Conservation (phyloP, 2,797 vertebrate species). For the Clarias pachynema region DNA sequence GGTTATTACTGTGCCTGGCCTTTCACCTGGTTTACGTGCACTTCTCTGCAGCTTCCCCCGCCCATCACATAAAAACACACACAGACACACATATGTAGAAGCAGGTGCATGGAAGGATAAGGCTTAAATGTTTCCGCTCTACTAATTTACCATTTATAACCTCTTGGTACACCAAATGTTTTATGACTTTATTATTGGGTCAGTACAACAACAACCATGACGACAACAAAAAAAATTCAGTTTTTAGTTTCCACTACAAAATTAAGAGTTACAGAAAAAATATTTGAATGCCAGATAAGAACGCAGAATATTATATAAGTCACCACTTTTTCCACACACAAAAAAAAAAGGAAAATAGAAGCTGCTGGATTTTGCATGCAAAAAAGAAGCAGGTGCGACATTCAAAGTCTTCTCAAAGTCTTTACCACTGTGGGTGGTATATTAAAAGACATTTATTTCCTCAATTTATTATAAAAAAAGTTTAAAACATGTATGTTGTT, state of each 20-base stretch:
- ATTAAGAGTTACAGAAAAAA: too few species aligned
- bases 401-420: too few species aligned
- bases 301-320: too few species aligned
- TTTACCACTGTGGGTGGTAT: too few species aligned
- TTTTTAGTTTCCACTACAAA: too few species aligned
- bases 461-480: neutral
- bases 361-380: too few species aligned
- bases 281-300: too few species aligned
- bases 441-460: neutral
- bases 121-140: neutral
- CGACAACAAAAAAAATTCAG: too few species aligned
- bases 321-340: too few species aligned
- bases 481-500: neutral
- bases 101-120: neutral
- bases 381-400: too few species aligned
- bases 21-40: slow-evolving; percentile 36
- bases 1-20: slow-evolving; percentile 42
- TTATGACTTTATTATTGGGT: neutral
- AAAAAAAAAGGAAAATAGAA: too few species aligned
- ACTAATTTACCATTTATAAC: slow-evolving; percentile 3
- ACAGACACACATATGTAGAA: neutral
- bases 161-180: neutral
- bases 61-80: slow-evolving; percentile 1
- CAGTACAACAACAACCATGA: too few species aligned
- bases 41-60: slow-evolving; percentile 14